Conservation (phyloP, 2,113 vertebrate species). For the Oophaga pumilio region DNA sequence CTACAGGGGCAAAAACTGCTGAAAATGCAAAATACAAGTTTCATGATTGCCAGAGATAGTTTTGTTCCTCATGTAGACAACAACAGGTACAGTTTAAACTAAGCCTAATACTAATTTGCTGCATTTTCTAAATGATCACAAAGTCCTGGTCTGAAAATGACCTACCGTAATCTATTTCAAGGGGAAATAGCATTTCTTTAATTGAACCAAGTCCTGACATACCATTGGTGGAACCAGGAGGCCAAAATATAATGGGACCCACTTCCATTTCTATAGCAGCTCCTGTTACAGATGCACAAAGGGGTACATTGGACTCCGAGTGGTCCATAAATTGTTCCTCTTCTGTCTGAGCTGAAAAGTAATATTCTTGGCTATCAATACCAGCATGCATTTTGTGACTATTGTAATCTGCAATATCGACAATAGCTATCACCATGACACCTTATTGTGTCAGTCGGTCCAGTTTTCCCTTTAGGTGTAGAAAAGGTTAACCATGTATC, state of each 20-base stretch:
- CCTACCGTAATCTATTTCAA: neutral
- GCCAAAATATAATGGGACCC: no score
- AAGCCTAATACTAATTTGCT: neutral
- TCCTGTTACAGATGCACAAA: no score
- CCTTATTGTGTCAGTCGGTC: neutral
- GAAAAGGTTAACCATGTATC: conserved; percentile 6
- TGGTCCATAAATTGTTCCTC: no score
- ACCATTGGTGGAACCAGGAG: no score
- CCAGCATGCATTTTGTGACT: neutral
- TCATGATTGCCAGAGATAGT: no score
- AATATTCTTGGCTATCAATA: neutral
- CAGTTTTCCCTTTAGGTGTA: conserved; percentile 3
- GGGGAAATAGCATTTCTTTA: neutral
- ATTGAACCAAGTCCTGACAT: no score
- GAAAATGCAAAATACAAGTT: no score
- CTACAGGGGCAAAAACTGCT: no score
- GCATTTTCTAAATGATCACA: neutral
- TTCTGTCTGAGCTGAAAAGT: no score
- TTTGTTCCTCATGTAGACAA: neutral
- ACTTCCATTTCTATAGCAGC: no score
- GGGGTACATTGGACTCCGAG: no score
- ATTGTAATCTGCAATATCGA: neutral
- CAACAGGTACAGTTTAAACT: neutral
- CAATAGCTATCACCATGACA: neutral
- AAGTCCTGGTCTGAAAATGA: neutral